Evolutionary conservation across 2,113 vertebrate genomes (phyloP).

Genomic region (Saguinus midas): DNA sequence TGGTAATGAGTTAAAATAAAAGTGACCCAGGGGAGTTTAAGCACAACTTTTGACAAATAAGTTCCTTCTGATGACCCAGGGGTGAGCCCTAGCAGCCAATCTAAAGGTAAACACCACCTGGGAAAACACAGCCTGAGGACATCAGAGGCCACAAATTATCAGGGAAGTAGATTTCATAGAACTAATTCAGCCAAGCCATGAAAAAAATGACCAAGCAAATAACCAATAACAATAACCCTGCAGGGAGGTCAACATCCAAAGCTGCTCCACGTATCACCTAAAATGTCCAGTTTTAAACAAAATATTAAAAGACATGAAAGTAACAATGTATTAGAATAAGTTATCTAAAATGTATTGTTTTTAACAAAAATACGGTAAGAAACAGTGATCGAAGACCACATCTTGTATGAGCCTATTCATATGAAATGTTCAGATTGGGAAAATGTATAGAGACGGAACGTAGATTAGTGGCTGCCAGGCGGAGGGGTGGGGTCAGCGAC

Average conservation of each 20-base stretch:
- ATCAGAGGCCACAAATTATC: not conserved
- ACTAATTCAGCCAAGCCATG: not conserved
- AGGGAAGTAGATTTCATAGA: not conserved
- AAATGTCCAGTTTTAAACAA: not conserved
- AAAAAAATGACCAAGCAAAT: not conserved
- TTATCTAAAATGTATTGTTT: not conserved
- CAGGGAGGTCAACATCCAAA: not conserved
- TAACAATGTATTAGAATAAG: not conserved
- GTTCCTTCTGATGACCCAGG: not conserved
- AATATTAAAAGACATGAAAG: not conserved
- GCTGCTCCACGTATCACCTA: not conserved
- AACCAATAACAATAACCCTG: not conserved
- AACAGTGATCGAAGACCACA: not conserved
- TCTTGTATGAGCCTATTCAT: not conserved
- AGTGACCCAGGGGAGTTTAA: not conserved
- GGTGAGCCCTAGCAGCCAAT: no score
- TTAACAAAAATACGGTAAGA: not conserved
- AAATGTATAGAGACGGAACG: not conserved
- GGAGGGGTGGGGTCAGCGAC: rapidly evolving
- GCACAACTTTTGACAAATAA: not conserved
- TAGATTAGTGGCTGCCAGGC: not conserved
- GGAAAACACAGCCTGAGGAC: not conserved
- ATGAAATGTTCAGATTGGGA: not conserved
- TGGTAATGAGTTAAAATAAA: not conserved
- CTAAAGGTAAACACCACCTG: not conserved